A percentile compares a stretch with the other conserved stretches of the same genome.
phyloP scores from a whole-genome alignment of 2,888 invertebrate genomes.

The Caenorhabditis virilis region DNA sequence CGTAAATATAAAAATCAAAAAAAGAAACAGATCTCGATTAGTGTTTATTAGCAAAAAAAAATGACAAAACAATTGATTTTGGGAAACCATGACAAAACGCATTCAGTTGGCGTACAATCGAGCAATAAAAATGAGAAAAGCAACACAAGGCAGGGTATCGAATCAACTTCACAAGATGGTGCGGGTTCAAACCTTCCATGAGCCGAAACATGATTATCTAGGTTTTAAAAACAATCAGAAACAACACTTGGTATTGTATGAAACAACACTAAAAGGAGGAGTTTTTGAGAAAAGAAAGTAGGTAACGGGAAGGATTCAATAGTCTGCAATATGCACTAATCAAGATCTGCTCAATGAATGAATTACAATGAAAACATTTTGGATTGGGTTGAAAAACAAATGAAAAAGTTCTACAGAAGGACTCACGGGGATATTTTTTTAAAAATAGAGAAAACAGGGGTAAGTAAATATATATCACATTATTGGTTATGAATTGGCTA shows the following conservation, averaged over 20 bases:
- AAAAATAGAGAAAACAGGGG: no score
- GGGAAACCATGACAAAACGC: slow-evolving; percentile 5
- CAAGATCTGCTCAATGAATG: slow-evolving; percentile 27
- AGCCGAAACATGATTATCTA: slow-evolving; percentile 13
- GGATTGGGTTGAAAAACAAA: neutral
- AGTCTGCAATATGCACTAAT: slow-evolving; percentile 20
- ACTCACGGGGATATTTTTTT: neutral
- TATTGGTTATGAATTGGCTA: no score
- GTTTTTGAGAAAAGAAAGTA: slow-evolving; percentile 4
- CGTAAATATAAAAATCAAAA: neutral
- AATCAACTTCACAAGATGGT: no score
- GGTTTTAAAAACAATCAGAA: slow-evolving; percentile 20
- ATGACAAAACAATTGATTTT: slow-evolving; percentile 12
- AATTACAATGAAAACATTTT: neutral
- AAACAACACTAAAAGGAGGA: slow-evolving; percentile 40
- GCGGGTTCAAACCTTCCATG: neutral
- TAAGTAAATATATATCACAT: no score
- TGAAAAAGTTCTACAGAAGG: slow-evolving; percentile 20
- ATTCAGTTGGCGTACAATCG: no score
- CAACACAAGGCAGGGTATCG: no score
- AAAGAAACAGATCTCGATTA: slow-evolving; percentile 25
- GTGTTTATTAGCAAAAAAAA: slow-evolving; percentile 15
- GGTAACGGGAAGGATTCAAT: no score
- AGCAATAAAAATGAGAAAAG: no score
- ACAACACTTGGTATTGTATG: slow-evolving; percentile 30